These are phyloP conservation scores for Brienomyrus longianalis DNA, from an alignment of 2,113 vertebrate genomes.

Conservation along the genomic window DNA sequence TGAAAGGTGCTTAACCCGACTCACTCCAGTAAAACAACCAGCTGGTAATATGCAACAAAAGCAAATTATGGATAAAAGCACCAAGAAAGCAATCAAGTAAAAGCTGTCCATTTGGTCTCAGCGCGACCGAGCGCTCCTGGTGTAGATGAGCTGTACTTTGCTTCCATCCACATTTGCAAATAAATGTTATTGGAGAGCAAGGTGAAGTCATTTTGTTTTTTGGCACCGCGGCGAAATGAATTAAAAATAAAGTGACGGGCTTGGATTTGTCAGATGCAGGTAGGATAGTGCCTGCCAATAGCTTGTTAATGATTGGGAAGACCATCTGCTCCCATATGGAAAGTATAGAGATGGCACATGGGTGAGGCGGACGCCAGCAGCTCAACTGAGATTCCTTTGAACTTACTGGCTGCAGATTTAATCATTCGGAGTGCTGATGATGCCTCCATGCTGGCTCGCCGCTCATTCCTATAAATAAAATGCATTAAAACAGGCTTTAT, in stretches of 20 bases:
- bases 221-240: not conserved
- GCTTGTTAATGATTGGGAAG: slow-evolving; percentile 14
- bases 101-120: not conserved
- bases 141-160: not conserved
- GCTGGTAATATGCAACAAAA: not conserved
- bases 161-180: slow-evolving; percentile 8
- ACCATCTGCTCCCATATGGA: slow-evolving; percentile 22
- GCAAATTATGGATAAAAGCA: not conserved
- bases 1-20: not conserved
- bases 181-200: slow-evolving; percentile 14
- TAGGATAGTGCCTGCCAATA: slow-evolving; percentile 14
- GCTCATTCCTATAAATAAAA: slow-evolving; percentile 1
- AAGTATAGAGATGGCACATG: slow-evolving; percentile 11
- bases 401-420: slow-evolving; percentile 7
- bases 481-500: not conserved
- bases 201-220: slow-evolving; percentile 19
- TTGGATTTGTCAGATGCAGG: slow-evolving; percentile 22
- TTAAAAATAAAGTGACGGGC: slow-evolving; percentile 9
- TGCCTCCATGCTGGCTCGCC: not conserved
- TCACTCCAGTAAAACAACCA: not conserved
- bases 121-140: not conserved
- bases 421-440: not conserved
- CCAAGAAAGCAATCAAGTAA: not conserved
- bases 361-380: not conserved
- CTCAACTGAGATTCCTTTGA: slow-evolving; percentile 15